Evolutionary conservation across 2,113 vertebrate genomes (phyloP).

Genomic region (Lanius collurio): DNA sequence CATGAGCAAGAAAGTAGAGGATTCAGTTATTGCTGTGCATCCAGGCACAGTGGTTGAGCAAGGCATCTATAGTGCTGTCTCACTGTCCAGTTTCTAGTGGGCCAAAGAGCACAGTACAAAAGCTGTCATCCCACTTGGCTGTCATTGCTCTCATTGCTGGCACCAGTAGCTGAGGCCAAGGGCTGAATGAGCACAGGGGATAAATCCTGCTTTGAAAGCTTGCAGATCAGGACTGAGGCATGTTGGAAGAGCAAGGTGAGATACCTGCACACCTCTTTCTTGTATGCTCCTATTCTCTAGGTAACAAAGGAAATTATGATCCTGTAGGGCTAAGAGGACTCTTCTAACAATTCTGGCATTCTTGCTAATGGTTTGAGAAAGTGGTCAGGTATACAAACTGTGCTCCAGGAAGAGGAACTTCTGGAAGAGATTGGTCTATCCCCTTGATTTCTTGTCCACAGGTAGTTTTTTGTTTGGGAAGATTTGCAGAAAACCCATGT

Average conservation of each 20-base stretch:
- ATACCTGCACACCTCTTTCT: neutral
- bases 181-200: neutral
- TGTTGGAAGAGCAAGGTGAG: neutral
- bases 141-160: neutral
- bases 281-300: neutral
- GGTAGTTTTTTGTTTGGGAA: neutral
- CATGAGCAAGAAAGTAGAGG: neutral
- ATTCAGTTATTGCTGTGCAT: neutral
- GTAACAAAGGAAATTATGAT: neutral
- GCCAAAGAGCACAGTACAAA: constrained; percentile 32
- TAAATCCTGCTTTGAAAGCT: constrained; percentile 9
- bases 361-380: neutral
- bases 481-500: neutral
- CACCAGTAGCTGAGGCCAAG: neutral
- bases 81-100: constrained; percentile 15
- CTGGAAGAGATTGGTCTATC: neutral
- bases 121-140: constrained; percentile 43
- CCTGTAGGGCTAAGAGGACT: neutral
- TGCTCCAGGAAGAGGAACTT: neutral
- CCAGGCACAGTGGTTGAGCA: neutral
- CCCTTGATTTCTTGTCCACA: neutral
- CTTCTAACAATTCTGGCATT: neutral
- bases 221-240: neutral
- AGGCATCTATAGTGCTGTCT: constrained; percentile 1
- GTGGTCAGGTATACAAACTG: neutral